phyloP scores from a whole-genome alignment of 2,888 invertebrate genomes.

The Aspidapion aeneum region DNA sequence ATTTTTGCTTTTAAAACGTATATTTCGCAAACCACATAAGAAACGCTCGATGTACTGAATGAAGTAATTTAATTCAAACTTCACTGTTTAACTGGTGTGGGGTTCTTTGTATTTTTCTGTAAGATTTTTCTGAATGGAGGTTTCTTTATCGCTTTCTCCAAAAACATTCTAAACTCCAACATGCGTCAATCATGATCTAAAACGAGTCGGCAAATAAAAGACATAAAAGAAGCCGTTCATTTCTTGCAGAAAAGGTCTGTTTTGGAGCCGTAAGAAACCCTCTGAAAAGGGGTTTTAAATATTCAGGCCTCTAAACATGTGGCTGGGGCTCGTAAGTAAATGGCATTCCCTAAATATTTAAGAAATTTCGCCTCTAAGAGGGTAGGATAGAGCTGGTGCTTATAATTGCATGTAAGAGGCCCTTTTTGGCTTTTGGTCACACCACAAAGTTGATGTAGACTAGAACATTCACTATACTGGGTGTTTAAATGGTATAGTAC shows the following conservation, averaged over 20 bases:
- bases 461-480: too few species aligned
- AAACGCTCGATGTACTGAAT: too few species aligned
- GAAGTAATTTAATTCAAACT: too few species aligned
- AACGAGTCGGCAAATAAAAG: neutral
- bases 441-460: too few species aligned
- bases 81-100: too few species aligned
- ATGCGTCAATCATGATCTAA: neutral
- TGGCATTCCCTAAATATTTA: slow-evolving; percentile 16
- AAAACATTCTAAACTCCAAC: neutral
- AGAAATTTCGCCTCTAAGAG: slow-evolving; percentile 9
- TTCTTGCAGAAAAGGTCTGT: slow-evolving; percentile 2
- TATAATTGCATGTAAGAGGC: neutral
- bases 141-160: too few species aligned
- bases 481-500: too few species aligned
- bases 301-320: slow-evolving; percentile 14
- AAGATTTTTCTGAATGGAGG: too few species aligned
- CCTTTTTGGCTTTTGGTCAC: too few species aligned
- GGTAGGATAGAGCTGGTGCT: neutral
- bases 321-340: slow-evolving; percentile 10
- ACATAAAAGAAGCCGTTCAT: neutral
- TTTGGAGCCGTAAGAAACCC: neutral
- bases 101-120: too few species aligned
- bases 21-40: too few species aligned
- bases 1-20: too few species aligned
- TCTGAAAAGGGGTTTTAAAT: slow-evolving; percentile 17